These are phyloP conservation scores for Nycticryphes semicollaris DNA, from an alignment of 2,113 vertebrate genomes.

Conservation along the genomic window DNA sequence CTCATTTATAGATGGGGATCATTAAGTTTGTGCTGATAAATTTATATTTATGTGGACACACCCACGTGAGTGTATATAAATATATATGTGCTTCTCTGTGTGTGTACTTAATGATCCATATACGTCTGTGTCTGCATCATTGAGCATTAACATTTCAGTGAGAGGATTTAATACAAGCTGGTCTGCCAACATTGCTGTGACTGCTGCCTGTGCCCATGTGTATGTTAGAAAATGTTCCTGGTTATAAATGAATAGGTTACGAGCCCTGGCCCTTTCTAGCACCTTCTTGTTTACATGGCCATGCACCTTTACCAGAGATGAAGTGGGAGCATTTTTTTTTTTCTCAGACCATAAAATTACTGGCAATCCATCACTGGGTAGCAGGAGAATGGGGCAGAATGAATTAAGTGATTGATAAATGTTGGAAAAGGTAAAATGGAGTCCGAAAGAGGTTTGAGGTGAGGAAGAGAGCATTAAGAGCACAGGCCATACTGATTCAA, in stretches of 20 bases:
- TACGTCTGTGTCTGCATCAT: neutral
- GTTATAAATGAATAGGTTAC: neutral
- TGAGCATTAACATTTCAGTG: neutral
- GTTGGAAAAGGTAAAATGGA: neutral
- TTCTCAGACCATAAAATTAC: neutral
- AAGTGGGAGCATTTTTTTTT: neutral
- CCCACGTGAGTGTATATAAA: neutral
- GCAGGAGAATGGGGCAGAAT: neutral
- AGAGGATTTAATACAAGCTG: neutral
- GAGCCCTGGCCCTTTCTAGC: neutral
- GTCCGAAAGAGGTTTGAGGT: neutral
- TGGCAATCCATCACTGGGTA: neutral
- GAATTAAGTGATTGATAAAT: neutral
- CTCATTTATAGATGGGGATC: slow-evolving; percentile 3
- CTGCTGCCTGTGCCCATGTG: neutral
- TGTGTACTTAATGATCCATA: neutral
- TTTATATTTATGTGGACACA: slow-evolving; percentile 11
- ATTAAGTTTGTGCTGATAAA: slow-evolving; percentile 30
- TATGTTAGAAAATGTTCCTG: neutral
- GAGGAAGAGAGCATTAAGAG: neutral
- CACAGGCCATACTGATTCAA: neutral
- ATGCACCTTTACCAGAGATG: neutral
- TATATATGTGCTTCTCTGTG: neutral
- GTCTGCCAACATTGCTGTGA: neutral
- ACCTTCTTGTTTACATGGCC: neutral